phyloP scores from a whole-genome alignment of 2,888 invertebrate genomes.

The Phymatocera aterrima region DNA sequence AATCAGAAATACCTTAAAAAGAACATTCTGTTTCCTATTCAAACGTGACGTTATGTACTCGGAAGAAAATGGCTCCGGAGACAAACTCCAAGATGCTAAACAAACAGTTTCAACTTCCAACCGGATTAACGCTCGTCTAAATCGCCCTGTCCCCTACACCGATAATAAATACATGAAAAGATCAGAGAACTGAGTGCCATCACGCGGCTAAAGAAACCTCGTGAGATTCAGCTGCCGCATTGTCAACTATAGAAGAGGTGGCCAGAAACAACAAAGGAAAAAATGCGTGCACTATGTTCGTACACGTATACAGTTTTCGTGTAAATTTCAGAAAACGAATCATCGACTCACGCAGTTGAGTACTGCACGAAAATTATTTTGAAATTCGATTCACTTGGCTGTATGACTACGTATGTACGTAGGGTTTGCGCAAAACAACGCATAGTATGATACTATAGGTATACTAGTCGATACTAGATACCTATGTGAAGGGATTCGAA shows the following conservation, averaged over 20 bases:
- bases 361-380: background rate
- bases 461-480: too few relatives aligned
- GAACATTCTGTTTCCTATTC: background rate
- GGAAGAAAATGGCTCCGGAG: background rate
- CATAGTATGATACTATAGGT: too few relatives aligned
- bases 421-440: background rate
- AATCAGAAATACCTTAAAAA: background rate
- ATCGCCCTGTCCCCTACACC: background rate
- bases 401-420: too few relatives aligned
- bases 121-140: background rate
- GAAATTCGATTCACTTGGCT: background rate
- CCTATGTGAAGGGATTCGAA: background rate
- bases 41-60: background rate
- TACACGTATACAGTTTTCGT: background rate
- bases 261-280: too few relatives aligned
- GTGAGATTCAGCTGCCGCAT: background rate
- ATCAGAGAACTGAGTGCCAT: background rate
- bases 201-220: background rate
- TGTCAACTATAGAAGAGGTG: background rate
- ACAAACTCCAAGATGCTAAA: constrained; percentile 13
- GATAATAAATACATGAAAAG: background rate
- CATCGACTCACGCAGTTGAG: background rate
- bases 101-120: constrained; percentile 33
- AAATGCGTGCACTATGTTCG: too few relatives aligned
- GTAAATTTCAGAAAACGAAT: background rate